A percentile compares a stretch with the other conserved stretches of the same genome.
phyloP scores from a whole-genome alignment of 2,113 vertebrate species.

The Nesoenas mayeri region DNA sequence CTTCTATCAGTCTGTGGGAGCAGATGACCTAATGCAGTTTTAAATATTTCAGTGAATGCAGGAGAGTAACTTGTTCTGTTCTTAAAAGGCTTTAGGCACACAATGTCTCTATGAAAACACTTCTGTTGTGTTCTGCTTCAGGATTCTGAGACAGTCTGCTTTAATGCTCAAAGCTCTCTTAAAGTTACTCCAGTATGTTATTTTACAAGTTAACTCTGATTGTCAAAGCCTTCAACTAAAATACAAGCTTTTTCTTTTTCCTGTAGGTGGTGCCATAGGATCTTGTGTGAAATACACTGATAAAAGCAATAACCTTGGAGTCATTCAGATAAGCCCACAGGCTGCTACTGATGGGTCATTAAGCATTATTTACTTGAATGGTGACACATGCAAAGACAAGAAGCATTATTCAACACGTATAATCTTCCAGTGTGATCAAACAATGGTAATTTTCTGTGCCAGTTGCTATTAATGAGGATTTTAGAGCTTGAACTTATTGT shows the following conservation, averaged over 20 bases:
- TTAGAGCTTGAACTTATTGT: neutral
- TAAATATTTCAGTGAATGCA: neutral
- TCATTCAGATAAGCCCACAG: conserved; percentile 88
- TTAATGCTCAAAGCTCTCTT: neutral
- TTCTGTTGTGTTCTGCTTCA: neutral
- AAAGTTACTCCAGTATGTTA: neutral
- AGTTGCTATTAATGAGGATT: neutral
- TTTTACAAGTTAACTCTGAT: neutral
- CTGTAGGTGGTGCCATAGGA: conserved; percentile 85
- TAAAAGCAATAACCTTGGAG: conserved; percentile 81
- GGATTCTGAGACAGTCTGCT: neutral
- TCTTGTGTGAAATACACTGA: conserved; percentile 79
- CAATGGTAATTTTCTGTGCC: conserved; percentile 70
- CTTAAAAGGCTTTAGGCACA: neutral
- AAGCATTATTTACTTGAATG: conserved; percentile 88
- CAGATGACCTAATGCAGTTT: neutral
- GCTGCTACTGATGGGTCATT: conserved; percentile 85
- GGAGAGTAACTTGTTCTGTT: neutral
- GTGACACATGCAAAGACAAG: conserved; percentile 79
- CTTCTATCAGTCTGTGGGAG: neutral
- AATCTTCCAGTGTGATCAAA: conserved; percentile 88
- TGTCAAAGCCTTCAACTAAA: neutral
- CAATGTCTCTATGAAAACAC: neutral
- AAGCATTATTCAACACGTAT: conserved; percentile 88
- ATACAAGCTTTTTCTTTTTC: neutral